Conservation (phyloP, 2,888 invertebrate genomes). For the Tachina grossa region DNA sequence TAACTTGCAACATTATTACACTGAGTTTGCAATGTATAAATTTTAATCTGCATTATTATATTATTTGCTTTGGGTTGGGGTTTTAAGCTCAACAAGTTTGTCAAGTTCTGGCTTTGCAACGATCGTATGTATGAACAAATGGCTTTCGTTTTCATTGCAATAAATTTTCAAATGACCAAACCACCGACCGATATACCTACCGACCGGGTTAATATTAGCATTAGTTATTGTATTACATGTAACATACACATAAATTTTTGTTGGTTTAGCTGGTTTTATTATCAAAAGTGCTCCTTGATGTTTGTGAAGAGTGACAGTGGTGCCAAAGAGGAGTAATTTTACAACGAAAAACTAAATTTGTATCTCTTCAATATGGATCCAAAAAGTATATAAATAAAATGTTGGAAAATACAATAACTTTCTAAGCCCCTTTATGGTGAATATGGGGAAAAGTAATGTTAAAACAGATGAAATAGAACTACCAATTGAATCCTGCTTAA, state of each 20-base stretch:
- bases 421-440: not conserved
- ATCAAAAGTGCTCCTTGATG: slow-evolving; percentile 21
- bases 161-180: slow-evolving; percentile 28
- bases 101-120: slow-evolving; percentile 55
- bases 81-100: slow-evolving; percentile 60
- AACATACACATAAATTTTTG: not conserved
- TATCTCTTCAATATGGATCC: not conserved
- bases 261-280: not conserved
- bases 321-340: not conserved
- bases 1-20: slow-evolving; percentile 30
- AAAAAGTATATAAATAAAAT: not conserved
- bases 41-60: slow-evolving; percentile 1
- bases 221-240: slow-evolving; percentile 40
- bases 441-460: not conserved
- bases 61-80: slow-evolving; percentile 4
- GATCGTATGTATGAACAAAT: slow-evolving; percentile 26
- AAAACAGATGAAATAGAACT: not conserved
- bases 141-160: slow-evolving; percentile 62
- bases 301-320: slow-evolving; percentile 24
- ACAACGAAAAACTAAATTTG: not conserved
- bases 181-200: slow-evolving; percentile 51
- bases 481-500: slow-evolving; percentile 15
- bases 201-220: slow-evolving; percentile 66
- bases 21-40: slow-evolving; percentile 38
- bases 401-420: not conserved